phyloP scores from a whole-genome alignment of 2,888 invertebrate species.

The Stictocephala bisonia region DNA sequence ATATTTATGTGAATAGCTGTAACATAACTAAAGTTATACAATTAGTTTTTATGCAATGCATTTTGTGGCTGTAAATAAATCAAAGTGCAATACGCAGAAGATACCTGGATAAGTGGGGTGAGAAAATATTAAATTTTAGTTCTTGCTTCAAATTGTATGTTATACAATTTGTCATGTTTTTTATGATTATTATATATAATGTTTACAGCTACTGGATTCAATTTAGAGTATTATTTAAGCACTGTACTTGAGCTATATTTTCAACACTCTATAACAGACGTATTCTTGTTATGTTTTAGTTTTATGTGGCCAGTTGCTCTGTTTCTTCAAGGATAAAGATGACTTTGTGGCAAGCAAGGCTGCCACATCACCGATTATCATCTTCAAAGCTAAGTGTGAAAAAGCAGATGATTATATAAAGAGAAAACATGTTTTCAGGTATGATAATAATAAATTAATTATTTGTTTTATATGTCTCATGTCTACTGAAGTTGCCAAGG shows the following conservation, averaged over 20 bases:
- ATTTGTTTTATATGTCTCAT: no score
- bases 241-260: no score
- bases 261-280: neutral
- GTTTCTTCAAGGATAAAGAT: slow-evolving; percentile 96
- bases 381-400: slow-evolving; percentile 81
- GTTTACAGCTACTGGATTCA: neutral
- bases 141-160: neutral
- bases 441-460: slow-evolving; percentile 11
- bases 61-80: no score
- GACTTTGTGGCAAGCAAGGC: slow-evolving; percentile 92
- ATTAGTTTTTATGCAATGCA: no score
- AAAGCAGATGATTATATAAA: slow-evolving; percentile 95
- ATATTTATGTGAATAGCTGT: no score
- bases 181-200: neutral
- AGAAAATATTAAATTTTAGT: neutral
- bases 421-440: slow-evolving; percentile 87
- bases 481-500: no score
- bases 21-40: no score
- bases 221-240: neutral
- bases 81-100: no score
- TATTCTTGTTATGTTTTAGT: slow-evolving; percentile 66
- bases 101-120: no score
- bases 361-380: slow-evolving; percentile 84
- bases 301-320: slow-evolving; percentile 94
- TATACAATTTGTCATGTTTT: neutral